Evolutionary conservation across 2,888 invertebrate species (phyloP), one percentile per base, ranked within the genome.

Genomic region (Cosmorhoe ocellata): DNA sequence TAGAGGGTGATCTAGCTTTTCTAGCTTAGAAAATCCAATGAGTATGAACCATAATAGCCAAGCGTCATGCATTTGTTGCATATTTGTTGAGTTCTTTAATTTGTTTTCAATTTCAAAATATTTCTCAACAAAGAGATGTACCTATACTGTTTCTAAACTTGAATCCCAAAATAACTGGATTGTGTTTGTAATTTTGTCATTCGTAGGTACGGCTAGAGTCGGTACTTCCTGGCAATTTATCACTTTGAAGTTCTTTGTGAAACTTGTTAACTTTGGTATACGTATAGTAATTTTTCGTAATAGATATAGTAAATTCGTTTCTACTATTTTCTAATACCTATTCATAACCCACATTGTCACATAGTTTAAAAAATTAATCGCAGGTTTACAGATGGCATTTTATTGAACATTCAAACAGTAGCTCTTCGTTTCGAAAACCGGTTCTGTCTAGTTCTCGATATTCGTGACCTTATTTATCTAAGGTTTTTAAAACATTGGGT

Each of bases 391-490:
- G 18, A 18, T 18, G 18, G 18, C 18, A 18, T 18, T 18, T 18
- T 18, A 18, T 12, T 62, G 61, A 63, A 63, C 70, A 62, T 70
- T 59, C 65, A 72, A 72, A 74, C 61, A 60, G 57, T 59, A 56
- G 45, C 63, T 67, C 59, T 49, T 60, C 55, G 58, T 70, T 66
- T 59, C 40, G 36, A 50, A 24, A 80, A 80, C 79, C 67, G 68
- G 79, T 76, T 62, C 32, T 56, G 49, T 63, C 66, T 62, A 66
- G 73, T 69, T 76, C 64, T 67, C 56, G 55, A 66, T 63, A 67
- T 64, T 68, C 59, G 66, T 71, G 74, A 75, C 77, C 79, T 74
- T 74, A 76, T 75, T 51, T 76, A 74, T 70, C 61, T 64, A 61
- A 54, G 53, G 61, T 66, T 69, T 68, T 71, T 62, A 68, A 75